Evolutionary conservation across 2,113 vertebrate species (phyloP).

Genomic region (Morone saxatilis): DNA sequence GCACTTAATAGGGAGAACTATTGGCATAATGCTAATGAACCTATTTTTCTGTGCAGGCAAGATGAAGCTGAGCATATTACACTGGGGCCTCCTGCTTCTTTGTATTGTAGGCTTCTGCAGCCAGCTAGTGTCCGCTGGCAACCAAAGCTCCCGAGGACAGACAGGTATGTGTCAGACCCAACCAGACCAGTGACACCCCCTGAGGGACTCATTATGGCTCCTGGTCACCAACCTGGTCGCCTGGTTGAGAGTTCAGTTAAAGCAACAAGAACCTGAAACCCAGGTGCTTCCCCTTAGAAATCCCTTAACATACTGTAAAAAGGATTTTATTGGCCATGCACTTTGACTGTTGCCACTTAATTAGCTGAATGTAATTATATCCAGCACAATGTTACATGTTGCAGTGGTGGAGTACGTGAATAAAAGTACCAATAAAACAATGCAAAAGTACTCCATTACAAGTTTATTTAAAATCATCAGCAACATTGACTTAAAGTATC

Average conservation of each 20-base stretch:
- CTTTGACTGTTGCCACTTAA: background rate
- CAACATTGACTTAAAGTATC: background rate
- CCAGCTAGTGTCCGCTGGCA: slow-evolving; percentile 81
- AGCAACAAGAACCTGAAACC: slow-evolving; percentile 3
- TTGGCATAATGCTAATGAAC: background rate
- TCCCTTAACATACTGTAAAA: background rate
- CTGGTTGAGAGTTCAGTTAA: slow-evolving; percentile 20
- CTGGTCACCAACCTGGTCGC: slow-evolving; percentile 67
- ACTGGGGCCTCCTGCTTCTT: slow-evolving; percentile 70
- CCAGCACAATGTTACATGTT: background rate
- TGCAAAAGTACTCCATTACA: background rate
- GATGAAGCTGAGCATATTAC: slow-evolving; percentile 64
- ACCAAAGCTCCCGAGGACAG: slow-evolving; percentile 82
- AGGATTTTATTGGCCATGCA: background rate
- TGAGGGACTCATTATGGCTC: slow-evolving; percentile 79
- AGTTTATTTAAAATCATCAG: background rate
- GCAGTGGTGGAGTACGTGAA: background rate
- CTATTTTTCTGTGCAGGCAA: slow-evolving; percentile 42
- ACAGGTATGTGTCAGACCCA: slow-evolving; percentile 70
- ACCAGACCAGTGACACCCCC: slow-evolving; percentile 58
- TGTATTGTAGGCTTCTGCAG: slow-evolving; percentile 71
- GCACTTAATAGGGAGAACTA: background rate
- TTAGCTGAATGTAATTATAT: background rate
- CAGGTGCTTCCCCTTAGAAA: too few species aligned
- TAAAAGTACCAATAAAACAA: background rate